phyloP scores from a whole-genome alignment of 2,888 invertebrate genomes.

The Drosophila anceps region DNA sequence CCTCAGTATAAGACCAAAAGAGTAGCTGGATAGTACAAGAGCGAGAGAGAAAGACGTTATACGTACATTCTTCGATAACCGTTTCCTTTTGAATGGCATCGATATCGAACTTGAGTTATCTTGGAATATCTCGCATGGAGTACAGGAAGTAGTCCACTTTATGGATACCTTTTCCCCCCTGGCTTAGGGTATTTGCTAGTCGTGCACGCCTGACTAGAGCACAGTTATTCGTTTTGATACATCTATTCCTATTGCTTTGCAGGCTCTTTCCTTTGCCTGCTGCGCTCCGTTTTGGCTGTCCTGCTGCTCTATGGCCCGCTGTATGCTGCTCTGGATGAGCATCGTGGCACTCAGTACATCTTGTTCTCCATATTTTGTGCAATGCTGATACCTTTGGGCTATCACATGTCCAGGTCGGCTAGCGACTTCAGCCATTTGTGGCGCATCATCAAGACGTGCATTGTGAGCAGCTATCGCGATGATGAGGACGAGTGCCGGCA shows the following conservation, averaged over 20 bases:
- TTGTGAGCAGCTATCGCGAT: constrained; percentile 91
- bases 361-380: constrained; percentile 98
- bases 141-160: neutral
- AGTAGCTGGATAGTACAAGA: neutral
- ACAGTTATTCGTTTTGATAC: no score
- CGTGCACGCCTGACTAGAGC: neutral
- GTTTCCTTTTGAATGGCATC: neutral
- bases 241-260: neutral
- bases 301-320: constrained; percentile 94
- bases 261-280: constrained; percentile 91
- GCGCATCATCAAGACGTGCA: constrained; percentile 92
- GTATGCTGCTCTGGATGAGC: constrained; percentile 94
- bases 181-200: neutral
- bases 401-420: constrained; percentile 96
- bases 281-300: constrained; percentile 92
- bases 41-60: neutral
- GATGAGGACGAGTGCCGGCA: constrained; percentile 87
- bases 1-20: neutral
- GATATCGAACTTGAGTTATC: neutral
- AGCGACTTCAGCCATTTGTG: constrained; percentile 96
- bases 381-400: constrained; percentile 93
- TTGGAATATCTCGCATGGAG: neutral
- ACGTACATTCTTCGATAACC: no score
- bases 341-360: constrained; percentile 94
- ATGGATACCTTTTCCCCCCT: neutral